phyloP scores from a whole-genome alignment of 2,888 invertebrate genomes.

The Parnassius orleans region DNA sequence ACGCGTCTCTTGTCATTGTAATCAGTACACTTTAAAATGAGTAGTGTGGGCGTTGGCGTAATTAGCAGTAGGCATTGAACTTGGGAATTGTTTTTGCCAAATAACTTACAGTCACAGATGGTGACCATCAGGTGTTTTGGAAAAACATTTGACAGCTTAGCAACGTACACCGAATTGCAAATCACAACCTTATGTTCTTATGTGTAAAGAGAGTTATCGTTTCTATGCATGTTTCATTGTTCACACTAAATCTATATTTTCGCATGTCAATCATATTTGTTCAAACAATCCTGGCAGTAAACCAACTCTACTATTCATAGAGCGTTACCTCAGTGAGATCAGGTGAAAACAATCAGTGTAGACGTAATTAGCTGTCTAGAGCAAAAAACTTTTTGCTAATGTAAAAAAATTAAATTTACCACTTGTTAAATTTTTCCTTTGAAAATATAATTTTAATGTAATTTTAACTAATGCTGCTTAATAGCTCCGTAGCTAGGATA shows the following conservation, averaged over 20 bases:
- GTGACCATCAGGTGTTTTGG: constrained; percentile 36
- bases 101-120: constrained; percentile 32
- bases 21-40: not conserved
- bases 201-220: not conserved
- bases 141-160: constrained; percentile 18
- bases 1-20: no score
- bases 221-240: constrained; percentile 4
- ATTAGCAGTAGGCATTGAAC: constrained; percentile 69
- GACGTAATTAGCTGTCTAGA: not conserved
- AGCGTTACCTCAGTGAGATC: constrained; percentile 12
- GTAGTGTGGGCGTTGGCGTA: constrained; percentile 35
- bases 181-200: not conserved
- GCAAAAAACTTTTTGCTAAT: constrained; percentile 2
- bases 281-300: constrained; percentile 14
- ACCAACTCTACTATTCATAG: constrained; percentile 16
- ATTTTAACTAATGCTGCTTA: no score
- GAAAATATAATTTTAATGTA: no score
- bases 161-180: not conserved
- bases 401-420: not conserved
- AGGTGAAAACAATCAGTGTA: constrained; percentile 19
- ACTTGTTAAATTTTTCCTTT: no score
- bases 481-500: no score
- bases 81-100: constrained; percentile 51
- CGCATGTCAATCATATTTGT: constrained; percentile 20
- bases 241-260: constrained; percentile 9